Evolutionary conservation across 2,113 vertebrate species (phyloP).

Genomic region (Melierax canorus): DNA sequence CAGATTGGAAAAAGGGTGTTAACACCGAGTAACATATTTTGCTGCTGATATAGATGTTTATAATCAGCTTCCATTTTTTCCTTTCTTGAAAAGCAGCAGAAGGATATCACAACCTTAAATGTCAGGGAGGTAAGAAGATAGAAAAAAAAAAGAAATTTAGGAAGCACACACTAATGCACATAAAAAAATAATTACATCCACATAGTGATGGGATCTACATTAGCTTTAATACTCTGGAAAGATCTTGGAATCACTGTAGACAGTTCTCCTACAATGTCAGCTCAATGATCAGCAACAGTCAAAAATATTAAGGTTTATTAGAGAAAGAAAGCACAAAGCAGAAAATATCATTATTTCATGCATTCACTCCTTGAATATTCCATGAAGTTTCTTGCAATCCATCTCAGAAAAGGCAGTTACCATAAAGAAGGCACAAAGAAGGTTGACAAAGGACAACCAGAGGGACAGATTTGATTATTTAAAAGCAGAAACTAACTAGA

Average conservation of each 20-base stretch:
- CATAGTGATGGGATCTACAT: background rate
- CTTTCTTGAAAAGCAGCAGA: background rate
- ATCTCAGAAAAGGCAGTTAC: background rate
- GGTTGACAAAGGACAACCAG: background rate
- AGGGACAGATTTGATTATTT: background rate
- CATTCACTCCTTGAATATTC: background rate
- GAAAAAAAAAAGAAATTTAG: background rate
- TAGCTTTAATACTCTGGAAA: background rate
- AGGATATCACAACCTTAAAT: background rate
- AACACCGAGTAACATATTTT: background rate
- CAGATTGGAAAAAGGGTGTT: background rate
- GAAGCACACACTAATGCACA: background rate
- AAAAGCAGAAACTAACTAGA: background rate
- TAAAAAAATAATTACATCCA: background rate
- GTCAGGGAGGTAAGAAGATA: background rate
- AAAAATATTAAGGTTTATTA: background rate
- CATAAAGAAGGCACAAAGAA: background rate
- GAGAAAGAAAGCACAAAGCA: background rate
- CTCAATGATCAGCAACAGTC: background rate
- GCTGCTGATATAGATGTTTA: background rate
- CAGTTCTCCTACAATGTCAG: background rate
- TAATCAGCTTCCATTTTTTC: background rate
- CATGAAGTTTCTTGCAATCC: background rate
- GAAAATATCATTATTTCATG: background rate
- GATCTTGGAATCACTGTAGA: background rate